Percentiles rank a stretch among this genome's conserved stretches.
These are phyloP conservation scores for Apus apus DNA, from an alignment of 2,113 vertebrate genomes.

Conservation along the genomic window DNA sequence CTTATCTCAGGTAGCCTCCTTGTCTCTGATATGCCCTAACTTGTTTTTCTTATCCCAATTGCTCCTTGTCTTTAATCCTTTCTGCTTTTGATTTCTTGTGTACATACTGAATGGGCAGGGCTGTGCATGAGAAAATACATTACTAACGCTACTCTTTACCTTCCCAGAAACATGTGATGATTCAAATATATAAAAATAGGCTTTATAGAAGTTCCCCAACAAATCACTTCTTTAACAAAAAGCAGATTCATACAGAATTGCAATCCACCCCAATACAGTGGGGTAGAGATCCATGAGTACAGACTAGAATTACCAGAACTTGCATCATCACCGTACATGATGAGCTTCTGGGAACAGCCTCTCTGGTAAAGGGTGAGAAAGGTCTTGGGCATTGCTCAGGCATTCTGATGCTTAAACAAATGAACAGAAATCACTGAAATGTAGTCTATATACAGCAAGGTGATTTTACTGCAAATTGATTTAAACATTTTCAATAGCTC, in stretches of 20 bases:
- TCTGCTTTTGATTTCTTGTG: slow-evolving; percentile 37
- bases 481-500: background rate
- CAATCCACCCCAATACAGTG: background rate
- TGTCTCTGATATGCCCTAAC: background rate
- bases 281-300: background rate
- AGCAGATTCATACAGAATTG: background rate
- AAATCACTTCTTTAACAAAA: background rate
- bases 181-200: slow-evolving; percentile 17
- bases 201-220: background rate
- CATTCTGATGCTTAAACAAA: background rate
- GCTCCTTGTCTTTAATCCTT: slow-evolving; percentile 14
- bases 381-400: background rate
- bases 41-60: slow-evolving; percentile 12
- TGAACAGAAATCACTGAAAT: background rate
- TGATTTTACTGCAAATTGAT: background rate
- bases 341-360: background rate
- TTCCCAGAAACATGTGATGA: background rate
- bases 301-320: background rate
- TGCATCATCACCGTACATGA: fast-evolving
- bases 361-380: background rate
- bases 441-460: background rate
- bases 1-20: background rate
- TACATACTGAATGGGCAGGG: background rate
- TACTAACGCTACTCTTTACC: background rate
- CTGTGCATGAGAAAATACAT: slow-evolving; percentile 18